Evolutionary conservation across 2,888 invertebrate species (phyloP), one percentile per base, ranked within the genome.

Genomic region (Drosophila greeni): DNA sequence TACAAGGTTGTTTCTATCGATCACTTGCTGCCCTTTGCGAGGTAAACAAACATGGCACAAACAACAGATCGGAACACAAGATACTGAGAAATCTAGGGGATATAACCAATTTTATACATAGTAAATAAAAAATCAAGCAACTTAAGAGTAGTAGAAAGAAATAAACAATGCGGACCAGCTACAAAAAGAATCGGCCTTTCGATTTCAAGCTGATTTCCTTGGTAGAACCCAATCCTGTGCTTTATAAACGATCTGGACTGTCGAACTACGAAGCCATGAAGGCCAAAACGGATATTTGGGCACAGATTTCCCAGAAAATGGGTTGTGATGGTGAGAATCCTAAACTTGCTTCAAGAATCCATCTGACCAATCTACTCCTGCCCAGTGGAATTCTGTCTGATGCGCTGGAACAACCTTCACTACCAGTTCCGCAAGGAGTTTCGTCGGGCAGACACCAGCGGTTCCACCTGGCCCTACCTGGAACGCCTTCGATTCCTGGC

Each of bases 161-260:
- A n/a, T 11, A 23, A 34, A 54, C 29, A 47, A 82, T 84, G 84
- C 73, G 81, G 49, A 86, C 86, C 11, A 86, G 87, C 23, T 85
- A 86, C 54, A 87, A 85, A 56, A 86, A 85, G 53, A 84, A 86
- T 52, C 77, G 86, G 12, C 86, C 87, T 0, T 86, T 86, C 31
- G 87, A 86, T 54, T 87, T 87, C 14, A 87, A 87, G 43, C 56
- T 86, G 2, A 86, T 86, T 36, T 81, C 83, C 23, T 67, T 85
- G 29, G 87, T 86, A 2, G 76, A 86, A 39, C 85, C 85, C 1
- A 68, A 87, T 69, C 69, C 75, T 3, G 75, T 87, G 31, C 55
- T 86, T 5, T 86, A 87, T 58, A 71, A 77, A 48, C 73, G 86
- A 0, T 73, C 75, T 0, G 86, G 87, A 0, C 77, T 87, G 26